Conservation (phyloP, 23 tunicate species). For the Styela clava region DNA sequence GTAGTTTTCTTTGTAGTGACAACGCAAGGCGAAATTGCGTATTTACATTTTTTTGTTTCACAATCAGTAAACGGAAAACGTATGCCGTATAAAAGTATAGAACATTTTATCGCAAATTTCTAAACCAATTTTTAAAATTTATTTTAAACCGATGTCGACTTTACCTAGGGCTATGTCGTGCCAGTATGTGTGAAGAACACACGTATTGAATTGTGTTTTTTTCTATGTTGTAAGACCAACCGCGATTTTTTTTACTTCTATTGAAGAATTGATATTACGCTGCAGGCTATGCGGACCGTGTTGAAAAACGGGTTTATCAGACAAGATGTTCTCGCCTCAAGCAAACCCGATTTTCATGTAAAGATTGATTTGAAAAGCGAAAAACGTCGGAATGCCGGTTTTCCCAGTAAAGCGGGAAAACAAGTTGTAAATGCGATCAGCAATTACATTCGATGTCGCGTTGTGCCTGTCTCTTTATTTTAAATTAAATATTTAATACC, state of each 20-base stretch:
- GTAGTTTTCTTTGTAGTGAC: too few species aligned
- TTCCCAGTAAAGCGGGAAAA: background rate
- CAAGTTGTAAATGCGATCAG: background rate
- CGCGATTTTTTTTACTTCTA: background rate
- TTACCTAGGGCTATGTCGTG: conserved; percentile 26
- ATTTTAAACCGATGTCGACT: background rate
- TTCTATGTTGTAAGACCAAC: background rate
- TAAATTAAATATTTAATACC: too few species aligned
- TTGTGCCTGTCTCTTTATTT: background rate
- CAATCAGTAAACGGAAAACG: too few species aligned
- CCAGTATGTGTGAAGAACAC: background rate
- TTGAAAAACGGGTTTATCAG: background rate
- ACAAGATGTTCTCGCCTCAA: background rate
- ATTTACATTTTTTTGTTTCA: too few species aligned
- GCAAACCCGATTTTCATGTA: background rate
- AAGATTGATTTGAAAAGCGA: background rate
- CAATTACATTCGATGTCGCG: background rate
- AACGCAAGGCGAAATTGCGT: too few species aligned
- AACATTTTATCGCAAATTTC: too few species aligned
- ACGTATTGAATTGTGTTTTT: background rate
- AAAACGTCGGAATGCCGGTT: background rate
- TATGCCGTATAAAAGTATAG: too few species aligned
- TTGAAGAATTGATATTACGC: background rate
- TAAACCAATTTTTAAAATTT: too few species aligned
- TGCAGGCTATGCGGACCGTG: background rate